Base-by-base conservation (phyloP, 2,888 invertebrate species). In the Spatulosminthurus flaviceps region DNA sequence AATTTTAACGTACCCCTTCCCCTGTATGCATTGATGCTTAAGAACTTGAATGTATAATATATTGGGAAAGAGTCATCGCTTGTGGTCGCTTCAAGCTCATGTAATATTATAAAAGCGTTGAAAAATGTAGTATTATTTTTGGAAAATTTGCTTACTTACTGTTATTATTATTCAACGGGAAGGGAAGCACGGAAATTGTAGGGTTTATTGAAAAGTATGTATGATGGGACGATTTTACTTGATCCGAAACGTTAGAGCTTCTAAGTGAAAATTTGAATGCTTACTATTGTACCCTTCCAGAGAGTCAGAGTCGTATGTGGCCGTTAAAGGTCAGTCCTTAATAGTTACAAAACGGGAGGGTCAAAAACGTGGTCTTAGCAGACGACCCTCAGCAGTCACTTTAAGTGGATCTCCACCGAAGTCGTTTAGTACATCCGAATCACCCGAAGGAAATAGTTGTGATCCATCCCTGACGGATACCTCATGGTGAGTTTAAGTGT, bases 241-340 rank as follows among this genome's bases (percentile, higher is more conserved):
- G 51, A 51, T 51, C 16, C 1, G 51, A 51, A 9, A 41, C 41
- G 13, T 41, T 41, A 41, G 9, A 41, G 13, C 9, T 7, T 41
- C 16, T 51, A 19, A 51, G 5, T 51, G 16, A 51, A 9, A 9
- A 41, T 41, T 51, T 34, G 4, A 34, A 34, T 7, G 34, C 34
- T 34, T 34, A n/a, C n/a, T n/a, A 9, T 34, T 34, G 4, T 7
- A 34, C 4, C 9, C 34, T 61, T 70, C 13, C 22, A 80, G 82
- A 28, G 81, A 79, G 64, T 80, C 82, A 64, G 82, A 82, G 76
- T 82, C 82, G 13, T 82, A 82, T 64, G 80, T 82, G 22, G 82
- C 82, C 11, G 82, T 82, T 16, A 82, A 82, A 75, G 82, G 82
- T 69, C 82, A 81, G 64, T 75, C 80, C 1, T 67, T 82, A 28